Base-by-base conservation (phyloP, 2,888 invertebrate genomes). In the Volucella inflata region DNA sequence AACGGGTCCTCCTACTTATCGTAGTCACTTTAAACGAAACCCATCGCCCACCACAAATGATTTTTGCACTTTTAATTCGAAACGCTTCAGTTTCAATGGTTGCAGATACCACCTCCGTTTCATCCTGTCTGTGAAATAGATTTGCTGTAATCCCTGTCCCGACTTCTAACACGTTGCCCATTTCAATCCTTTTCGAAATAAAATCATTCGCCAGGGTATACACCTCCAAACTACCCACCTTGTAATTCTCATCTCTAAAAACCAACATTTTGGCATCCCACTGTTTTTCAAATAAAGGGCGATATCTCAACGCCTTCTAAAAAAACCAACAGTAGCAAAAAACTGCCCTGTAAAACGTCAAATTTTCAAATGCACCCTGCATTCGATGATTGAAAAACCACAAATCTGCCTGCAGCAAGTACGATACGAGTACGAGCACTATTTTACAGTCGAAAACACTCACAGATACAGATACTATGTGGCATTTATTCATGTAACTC, bases 401-500 rank as follows among this genome's bases (percentile, higher is more conserved):
- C 46, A 60, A 21, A 12, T 21, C 8, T 2, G n/a, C 44, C 40
- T 51, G 11, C 12, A 11, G 30, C 4, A 30, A 21, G 21, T 21
- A 21, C 2, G 6, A 6, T 30, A 30, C 1, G 30, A 6, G 6
- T 30, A 30, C 30, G 4, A 0, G 6, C 30, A 30, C 30, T 30
- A 6, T 30, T 30, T 30, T 30, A 4, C 4, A 30, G 6, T 30
- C 0, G 30, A 30, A 74, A 46, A 64, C 8, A 62, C 44, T 21
- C 40, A n/a, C 10, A 12, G 4, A 17, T 40, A 16, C 17, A 8
- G 12, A 9, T 9, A 42, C 36, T 62, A 57, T 68, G 10, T 44
- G 14, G 17, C 36, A 9, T 72, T 68, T 83, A 68, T 83, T 74
- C 64, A 67, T 83, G 72, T 67, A 78, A 82, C 82, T 82, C 46